phyloP scores from a whole-genome alignment of 2,113 vertebrate genomes.

The Mobula hypostoma region DNA sequence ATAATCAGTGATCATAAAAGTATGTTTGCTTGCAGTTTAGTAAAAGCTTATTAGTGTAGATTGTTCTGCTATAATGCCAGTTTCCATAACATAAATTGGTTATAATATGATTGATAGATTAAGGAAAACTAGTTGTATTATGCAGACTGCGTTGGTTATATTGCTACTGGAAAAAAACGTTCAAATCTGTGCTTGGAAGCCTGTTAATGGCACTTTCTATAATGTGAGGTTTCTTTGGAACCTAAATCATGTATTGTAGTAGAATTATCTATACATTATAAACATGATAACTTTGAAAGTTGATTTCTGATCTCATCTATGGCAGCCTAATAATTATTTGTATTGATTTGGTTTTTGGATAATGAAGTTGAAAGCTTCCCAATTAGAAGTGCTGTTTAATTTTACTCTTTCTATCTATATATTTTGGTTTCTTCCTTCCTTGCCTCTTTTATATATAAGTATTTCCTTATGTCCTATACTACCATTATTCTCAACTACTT shows the following conservation, averaged over 20 bases:
- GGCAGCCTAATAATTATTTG: not conserved
- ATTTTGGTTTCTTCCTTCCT: not conserved
- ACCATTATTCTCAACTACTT: not conserved
- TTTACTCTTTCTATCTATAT: not conserved
- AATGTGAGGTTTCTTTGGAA: too few relatives aligned
- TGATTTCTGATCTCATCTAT: not conserved
- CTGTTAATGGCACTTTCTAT: too few relatives aligned
- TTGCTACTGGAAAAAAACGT: too few relatives aligned
- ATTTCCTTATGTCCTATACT: not conserved
- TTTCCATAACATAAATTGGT: too few relatives aligned
- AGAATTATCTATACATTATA: not conserved
- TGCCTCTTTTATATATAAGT: not conserved
- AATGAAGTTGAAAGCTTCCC: not conserved
- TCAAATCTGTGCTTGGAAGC: too few relatives aligned
- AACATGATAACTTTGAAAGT: not conserved
- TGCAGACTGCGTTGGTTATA: too few relatives aligned
- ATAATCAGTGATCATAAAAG: not conserved
- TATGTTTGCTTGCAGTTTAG: not conserved
- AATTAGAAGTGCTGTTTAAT: not conserved
- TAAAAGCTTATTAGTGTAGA: not conserved
- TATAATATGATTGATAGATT: too few relatives aligned
- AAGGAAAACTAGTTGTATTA: too few relatives aligned
- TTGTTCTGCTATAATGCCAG: too few relatives aligned
- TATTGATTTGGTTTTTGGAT: not conserved
- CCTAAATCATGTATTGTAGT: too few relatives aligned